Base-by-base conservation (phyloP, 2,113 vertebrate genomes). In the Potamarius usumacintae region DNA sequence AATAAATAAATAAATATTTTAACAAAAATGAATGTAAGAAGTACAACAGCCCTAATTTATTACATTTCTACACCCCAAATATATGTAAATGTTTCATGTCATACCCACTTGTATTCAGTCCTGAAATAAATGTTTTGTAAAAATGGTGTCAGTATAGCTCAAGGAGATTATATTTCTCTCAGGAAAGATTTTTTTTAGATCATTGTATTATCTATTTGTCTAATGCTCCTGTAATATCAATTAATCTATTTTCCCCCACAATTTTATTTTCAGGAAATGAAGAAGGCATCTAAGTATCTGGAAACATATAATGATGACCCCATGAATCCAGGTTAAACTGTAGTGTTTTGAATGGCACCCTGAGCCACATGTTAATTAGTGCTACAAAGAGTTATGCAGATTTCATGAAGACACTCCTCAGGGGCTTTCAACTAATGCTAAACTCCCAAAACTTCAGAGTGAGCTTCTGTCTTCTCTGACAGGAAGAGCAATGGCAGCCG, bases 351-450 rank as follows among this genome's bases (percentile, higher is more conserved):
- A 88, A 87, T 84, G 55, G 86, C 77, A 89, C 82, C 81, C 76
- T 62, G 67, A 88, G 86, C 85, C 85, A 91, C 76, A 89, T 91
- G 90, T 87, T 91, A 88, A 91, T 91, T 91, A 85, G 78, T 72
- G 81, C 86, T 85, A 48, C 81, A 77, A 88, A 88, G 81, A 91
- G 84, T 88, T 89, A 89, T 65, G 81, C 30, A 89, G 85, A 89
- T 89, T 91, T 89, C 63, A 86, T 87, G 85, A 89, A 85, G 87
- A 85, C 83, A 83, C 82, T 88, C 82, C 76, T 67, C 82, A 2
- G 50, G 82, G 89, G 88, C 83, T 86, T 89, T 86, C 77, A 85
- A 86, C 79, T 67, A 85, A 65, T 12, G 85, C 65, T 83, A 89
- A 89, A 88, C 88, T 89, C 74, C 53, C 42, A 88, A 85, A 78